Conservation (phyloP, 2,797 vertebrate genomes). For the Poecilia velifera region DNA sequence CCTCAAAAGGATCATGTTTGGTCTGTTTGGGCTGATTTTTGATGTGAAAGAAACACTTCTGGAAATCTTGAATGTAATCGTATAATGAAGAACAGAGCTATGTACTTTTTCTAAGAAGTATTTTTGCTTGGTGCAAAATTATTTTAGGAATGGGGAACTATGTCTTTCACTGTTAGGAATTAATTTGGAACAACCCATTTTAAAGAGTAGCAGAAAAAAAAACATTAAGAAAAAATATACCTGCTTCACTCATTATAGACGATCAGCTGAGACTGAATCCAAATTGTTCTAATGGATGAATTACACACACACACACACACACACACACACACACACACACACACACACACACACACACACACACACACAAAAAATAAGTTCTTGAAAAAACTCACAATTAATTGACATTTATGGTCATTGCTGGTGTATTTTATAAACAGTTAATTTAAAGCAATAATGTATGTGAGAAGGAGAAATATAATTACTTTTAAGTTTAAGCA, state of each 20-base stretch:
- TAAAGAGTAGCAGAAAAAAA: not conserved
- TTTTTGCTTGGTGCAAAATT: not conserved
- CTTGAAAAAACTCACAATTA: not conserved
- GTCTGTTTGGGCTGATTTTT: not conserved
- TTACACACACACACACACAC: no score
- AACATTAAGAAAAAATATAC: not conserved
- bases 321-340: no score
- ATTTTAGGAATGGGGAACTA: not conserved
- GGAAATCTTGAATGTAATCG: not conserved
- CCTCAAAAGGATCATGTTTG: not conserved
- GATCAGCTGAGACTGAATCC: not conserved
- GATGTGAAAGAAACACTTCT: not conserved
- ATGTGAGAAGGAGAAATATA: not conserved
- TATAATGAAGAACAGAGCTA: not conserved
- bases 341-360: no score
- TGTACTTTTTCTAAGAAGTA: not conserved
- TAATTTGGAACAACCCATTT: not conserved
- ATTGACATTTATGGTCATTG: not conserved
- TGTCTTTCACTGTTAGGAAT: not conserved
- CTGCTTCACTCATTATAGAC: not conserved
- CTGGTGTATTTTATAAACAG: not conserved
- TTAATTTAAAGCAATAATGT: not conserved
- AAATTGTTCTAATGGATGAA: not conserved
- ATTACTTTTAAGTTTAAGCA: not conserved
- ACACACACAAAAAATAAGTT: not conserved